Evolutionary conservation across 1,140 invertebrate species (phyloP).

Genomic region (Nephotettix cincticeps): DNA sequence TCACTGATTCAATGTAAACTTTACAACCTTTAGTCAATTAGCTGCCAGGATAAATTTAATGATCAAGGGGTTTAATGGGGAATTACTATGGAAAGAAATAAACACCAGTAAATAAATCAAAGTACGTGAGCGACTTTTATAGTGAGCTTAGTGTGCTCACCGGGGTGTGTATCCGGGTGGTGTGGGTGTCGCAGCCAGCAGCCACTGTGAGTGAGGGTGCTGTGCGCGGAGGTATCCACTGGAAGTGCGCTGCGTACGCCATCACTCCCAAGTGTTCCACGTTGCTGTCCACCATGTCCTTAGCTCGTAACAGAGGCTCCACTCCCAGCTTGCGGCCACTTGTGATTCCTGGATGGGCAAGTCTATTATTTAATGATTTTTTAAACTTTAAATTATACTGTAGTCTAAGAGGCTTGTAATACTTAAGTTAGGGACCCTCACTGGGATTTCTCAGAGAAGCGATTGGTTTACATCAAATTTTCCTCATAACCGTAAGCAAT

Average conservation of each 20-base stretch:
- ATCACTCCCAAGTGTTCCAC: constrained; percentile 95
- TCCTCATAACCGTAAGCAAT: too few species aligned
- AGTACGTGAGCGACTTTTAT: background rate
- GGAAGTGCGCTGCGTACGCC: constrained; percentile 89
- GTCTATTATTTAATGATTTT: too few species aligned
- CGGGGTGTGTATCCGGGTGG: constrained; percentile 77
- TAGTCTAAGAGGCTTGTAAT: too few species aligned
- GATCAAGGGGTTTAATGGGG: too few species aligned
- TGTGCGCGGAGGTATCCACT: constrained; percentile 80
- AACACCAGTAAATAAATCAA: background rate
- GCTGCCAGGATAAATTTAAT: too few species aligned
- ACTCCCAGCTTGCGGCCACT: constrained; percentile 72
- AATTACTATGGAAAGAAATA: too few species aligned
- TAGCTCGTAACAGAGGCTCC: constrained; percentile 84
- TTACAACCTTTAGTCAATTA: too few species aligned
- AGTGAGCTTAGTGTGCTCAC: constrained; percentile 52
- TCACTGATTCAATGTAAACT: too few species aligned
- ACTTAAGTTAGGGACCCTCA: too few species aligned
- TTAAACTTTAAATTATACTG: too few species aligned
- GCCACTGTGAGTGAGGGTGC: constrained; percentile 76
- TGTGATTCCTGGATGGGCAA: constrained; percentile 60
- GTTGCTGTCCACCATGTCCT: constrained; percentile 91
- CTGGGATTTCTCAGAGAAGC: too few species aligned
- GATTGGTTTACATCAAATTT: too few species aligned
- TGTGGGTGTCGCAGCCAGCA: constrained; percentile 74